Evolutionary conservation across 2,888 invertebrate species (phyloP).

Genomic region (Clostera curtula): DNA sequence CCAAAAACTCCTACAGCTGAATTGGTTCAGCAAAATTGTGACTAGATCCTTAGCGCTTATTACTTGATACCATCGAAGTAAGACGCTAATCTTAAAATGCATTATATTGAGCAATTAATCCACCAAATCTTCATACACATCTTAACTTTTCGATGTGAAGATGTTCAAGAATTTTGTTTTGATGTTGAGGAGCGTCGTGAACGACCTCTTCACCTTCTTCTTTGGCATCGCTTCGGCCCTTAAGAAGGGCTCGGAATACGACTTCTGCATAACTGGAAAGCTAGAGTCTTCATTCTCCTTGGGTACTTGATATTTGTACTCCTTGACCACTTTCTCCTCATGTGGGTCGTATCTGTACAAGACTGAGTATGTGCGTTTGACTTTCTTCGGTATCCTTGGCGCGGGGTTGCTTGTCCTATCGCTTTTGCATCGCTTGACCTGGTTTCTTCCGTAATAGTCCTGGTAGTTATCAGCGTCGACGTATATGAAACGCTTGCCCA

Average conservation of each 20-base stretch:
- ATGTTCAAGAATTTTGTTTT: slow-evolving; percentile 67
- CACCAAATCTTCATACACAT: slow-evolving; percentile 14
- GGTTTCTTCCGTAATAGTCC: slow-evolving; percentile 63
- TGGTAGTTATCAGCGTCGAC: slow-evolving; percentile 60
- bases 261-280: slow-evolving; percentile 42
- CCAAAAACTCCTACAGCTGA: slow-evolving; percentile 10
- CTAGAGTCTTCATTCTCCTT: slow-evolving; percentile 31
- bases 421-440: slow-evolving; percentile 65
- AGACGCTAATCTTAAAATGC: slow-evolving; percentile 51
- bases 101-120: slow-evolving; percentile 63
- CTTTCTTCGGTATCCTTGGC: slow-evolving; percentile 51
- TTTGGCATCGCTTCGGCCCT: slow-evolving; percentile 49
- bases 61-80: slow-evolving; percentile 22
- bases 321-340: slow-evolving; percentile 64
- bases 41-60: slow-evolving; percentile 30
- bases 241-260: slow-evolving; percentile 58
- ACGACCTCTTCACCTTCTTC: slow-evolving; percentile 66
- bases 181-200: slow-evolving; percentile 61
- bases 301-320: slow-evolving; percentile 61
- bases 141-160: slow-evolving; percentile 60
- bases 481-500: slow-evolving; percentile 61
- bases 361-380: slow-evolving; percentile 65
- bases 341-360: slow-evolving; percentile 62
- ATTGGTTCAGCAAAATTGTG: slow-evolving; percentile 21
- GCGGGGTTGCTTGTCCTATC: slow-evolving; percentile 45